Percentiles rank a stretch among this genome's conserved stretches.
Evolutionary conservation across 2,888 invertebrate genomes (phyloP).

Genomic region (Choreutis nemorana): DNA sequence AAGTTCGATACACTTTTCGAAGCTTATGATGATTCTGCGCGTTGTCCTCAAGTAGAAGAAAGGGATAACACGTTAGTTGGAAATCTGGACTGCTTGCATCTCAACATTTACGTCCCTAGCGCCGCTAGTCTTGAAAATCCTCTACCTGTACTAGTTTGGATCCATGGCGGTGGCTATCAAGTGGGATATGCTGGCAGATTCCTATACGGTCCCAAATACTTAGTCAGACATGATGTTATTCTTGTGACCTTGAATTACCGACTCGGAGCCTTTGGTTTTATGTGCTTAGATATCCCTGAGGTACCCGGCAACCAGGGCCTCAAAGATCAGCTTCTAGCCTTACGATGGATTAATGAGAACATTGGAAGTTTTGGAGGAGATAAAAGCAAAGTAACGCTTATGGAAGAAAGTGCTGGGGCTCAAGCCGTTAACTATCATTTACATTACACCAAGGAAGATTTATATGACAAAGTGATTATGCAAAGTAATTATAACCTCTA

Average conservation of each 20-base stretch:
- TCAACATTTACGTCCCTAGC: slow-evolving; percentile 68
- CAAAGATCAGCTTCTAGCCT: slow-evolving; percentile 20
- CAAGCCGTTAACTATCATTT: slow-evolving; percentile 18
- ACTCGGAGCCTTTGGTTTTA: slow-evolving; percentile 21
- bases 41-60: slow-evolving; percentile 23
- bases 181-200: slow-evolving; percentile 25
- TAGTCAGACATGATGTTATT: slow-evolving; percentile 26
- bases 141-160: slow-evolving; percentile 38
- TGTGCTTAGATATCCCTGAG: slow-evolving; percentile 18
- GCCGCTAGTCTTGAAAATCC: slow-evolving; percentile 13
- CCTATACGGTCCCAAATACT: slow-evolving; percentile 24
- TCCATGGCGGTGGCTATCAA: slow-evolving; percentile 36
- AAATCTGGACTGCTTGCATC: slow-evolving; percentile 62
- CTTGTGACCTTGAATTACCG: slow-evolving; percentile 25
- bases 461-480: slow-evolving; percentile 19
- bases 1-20: slow-evolving; percentile 22
- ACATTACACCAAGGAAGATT: slow-evolving; percentile 14
- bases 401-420: slow-evolving; percentile 22
- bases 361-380: slow-evolving; percentile 23
- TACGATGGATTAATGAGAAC: slow-evolving; percentile 23
- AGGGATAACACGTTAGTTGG: slow-evolving; percentile 24
- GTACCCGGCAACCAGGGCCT: slow-evolving; percentile 27
- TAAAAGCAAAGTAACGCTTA: slow-evolving; percentile 17
- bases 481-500: slow-evolving; percentile 18
- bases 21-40: slow-evolving; percentile 23